phyloP scores from a whole-genome alignment of 2,888 invertebrate species.

The Sminthurinus aureus region DNA sequence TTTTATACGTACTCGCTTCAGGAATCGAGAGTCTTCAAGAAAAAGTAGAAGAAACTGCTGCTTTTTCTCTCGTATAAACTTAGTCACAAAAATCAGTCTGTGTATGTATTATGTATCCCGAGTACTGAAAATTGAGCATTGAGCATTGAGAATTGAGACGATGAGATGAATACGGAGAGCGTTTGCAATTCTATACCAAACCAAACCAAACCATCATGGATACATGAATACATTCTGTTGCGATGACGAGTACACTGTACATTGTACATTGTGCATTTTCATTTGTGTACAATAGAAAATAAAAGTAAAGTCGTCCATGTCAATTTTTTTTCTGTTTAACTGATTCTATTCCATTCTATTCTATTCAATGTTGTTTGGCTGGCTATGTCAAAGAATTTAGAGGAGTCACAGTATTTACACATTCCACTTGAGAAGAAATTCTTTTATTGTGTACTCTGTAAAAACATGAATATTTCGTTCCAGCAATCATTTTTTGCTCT shows the following conservation, averaged over 20 bases:
- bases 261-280: too few species aligned
- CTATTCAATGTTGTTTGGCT: background rate
- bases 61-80: background rate
- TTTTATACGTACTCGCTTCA: background rate
- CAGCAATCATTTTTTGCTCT: too few species aligned
- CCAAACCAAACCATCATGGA: too few species aligned
- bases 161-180: background rate
- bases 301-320: too few species aligned
- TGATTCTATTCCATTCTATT: background rate
- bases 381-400: background rate
- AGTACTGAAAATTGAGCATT: too few species aligned
- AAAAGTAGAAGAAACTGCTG: background rate
- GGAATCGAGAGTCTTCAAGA: background rate
- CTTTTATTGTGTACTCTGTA: background rate
- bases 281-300: too few species aligned
- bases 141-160: too few species aligned
- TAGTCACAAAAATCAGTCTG: background rate
- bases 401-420: background rate
- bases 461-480: background rate
- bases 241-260: too few species aligned
- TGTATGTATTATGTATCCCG: too few species aligned
- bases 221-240: too few species aligned
- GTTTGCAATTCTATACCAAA: background rate
- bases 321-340: too few species aligned
- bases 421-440: background rate